Evolutionary conservation across 2,888 invertebrate species (phyloP), one percentile per base, ranked within the genome.

Genomic region (Drosophila paramelanica): DNA sequence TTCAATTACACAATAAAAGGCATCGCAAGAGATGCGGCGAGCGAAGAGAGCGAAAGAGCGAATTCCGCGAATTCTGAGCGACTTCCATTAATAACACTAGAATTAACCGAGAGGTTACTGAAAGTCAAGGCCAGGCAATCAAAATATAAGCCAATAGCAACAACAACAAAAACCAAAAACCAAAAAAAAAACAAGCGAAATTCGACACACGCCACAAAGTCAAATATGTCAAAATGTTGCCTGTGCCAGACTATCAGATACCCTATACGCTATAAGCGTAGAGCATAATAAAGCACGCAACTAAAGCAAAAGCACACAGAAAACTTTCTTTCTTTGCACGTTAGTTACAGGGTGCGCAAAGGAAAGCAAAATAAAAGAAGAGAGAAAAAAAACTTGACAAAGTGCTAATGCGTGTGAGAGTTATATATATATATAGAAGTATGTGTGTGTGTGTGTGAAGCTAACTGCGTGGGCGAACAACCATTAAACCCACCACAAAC

Each of bases 81-180:
- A 45, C 31, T 57, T 60, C 50, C 79, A 86, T 86, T 88, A 88
- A 85, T 86, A 87, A 81, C 87, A 82, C 89, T 88, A 88, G 78
- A 83, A 83, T 85, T 80, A 87, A 73, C 74, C 73, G 75, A 77
- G 80, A 87, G 88, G 89, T 88, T 88, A 88, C 83, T 84, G 70
- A 69, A 80, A 89, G 88, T 88, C 88, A 88, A 89, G 88, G 88
- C 81, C 88, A 77, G 46, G 27, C 77, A 79, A 72, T 79, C 76
- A 79, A 76, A 79, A 77, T 70, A 60, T 53, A 70, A 67, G 67
- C 69, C 73, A 73, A 79, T 72, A 77, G 11, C 11, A 36, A 5
- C 36, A 36, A 11, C 4, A 36, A 36, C 36, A 13, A 64, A 51
- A 59, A 64, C 33, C 17, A 17, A 17, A 50, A 53, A 50, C 50